Evolutionary conservation across 2,113 vertebrate genomes (phyloP).

Genomic region (Pteropus alecto): DNA sequence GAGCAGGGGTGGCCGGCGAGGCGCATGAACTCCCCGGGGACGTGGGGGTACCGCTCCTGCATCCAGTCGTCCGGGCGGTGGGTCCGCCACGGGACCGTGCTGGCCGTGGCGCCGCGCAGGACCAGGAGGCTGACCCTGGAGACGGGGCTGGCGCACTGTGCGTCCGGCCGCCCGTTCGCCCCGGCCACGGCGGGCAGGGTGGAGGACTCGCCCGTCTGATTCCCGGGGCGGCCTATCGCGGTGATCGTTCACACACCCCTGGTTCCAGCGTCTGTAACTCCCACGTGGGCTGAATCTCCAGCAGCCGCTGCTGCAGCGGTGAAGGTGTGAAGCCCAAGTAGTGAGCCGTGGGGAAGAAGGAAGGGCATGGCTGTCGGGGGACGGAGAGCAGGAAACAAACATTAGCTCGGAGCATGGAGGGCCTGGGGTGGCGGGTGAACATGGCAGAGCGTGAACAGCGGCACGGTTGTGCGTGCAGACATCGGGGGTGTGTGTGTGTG

Average conservation of each 20-base stretch:
- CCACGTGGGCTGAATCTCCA: rapidly evolving
- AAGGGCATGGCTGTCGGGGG: conserved; percentile 40
- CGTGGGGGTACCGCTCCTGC: conserved; percentile 73
- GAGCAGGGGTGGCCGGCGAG: conserved; percentile 78
- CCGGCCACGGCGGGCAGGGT: conserved; percentile 75
- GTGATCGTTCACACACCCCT: conserved; percentile 69
- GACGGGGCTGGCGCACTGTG: conserved; percentile 61
- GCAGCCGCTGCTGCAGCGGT: neutral
- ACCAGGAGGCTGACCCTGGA: conserved; percentile 74
- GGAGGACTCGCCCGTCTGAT: conserved; percentile 80
- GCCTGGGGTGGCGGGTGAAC: no score
- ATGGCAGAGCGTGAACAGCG: rapidly evolving
- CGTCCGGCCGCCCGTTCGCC: conserved; percentile 57
- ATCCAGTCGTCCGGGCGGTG: conserved; percentile 77
- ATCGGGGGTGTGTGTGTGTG: rapidly evolving
- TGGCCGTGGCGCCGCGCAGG: neutral
- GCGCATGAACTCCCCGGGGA: conserved; percentile 43
- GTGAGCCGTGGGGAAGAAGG: neutral
- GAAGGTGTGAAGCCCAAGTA: conserved; percentile 50
- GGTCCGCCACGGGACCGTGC: conserved; percentile 10
- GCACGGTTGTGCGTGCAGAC: rapidly evolving
- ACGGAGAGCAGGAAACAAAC: neutral
- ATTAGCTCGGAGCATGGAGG: neutral
- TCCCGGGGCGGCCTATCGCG: conserved; percentile 72
- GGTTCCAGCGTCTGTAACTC: rapidly evolving